Percentiles rank a stretch among this genome's conserved stretches.
Conservation (phyloP, 2,888 invertebrate species). For the Orgyia antiqua region DNA sequence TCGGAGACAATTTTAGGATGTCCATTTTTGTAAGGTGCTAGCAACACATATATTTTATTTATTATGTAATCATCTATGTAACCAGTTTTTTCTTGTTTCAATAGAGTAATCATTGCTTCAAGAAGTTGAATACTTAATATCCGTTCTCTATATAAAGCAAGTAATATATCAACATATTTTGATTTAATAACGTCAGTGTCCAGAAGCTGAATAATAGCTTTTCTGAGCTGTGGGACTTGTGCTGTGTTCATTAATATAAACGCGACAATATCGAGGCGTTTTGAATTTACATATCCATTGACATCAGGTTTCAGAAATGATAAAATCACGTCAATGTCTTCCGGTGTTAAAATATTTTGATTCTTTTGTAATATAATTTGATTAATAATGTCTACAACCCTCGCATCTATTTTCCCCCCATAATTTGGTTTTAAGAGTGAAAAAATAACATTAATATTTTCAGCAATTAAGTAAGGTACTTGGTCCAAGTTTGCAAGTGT, state of each 20-base stretch:
- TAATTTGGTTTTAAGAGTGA: slow-evolving; percentile 10
- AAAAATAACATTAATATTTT: slow-evolving; percentile 7
- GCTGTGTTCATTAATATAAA: slow-evolving; percentile 10
- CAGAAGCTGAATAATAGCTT: slow-evolving; percentile 1
- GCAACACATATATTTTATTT: slow-evolving; percentile 5
- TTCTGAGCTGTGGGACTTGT: slow-evolving; percentile 4
- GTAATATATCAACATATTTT: slow-evolving; percentile 14
- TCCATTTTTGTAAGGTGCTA: slow-evolving; percentile 9
- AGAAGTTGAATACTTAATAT: slow-evolving; percentile 10
- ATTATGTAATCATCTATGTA: slow-evolving; percentile 7
- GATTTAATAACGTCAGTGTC: slow-evolving; percentile 7
- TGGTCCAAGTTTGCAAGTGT: slow-evolving; percentile 1
- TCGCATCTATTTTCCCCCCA: slow-evolving; percentile 7
- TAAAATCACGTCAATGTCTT: slow-evolving; percentile 10
- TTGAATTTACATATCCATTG: slow-evolving; percentile 8
- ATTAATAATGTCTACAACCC: slow-evolving; percentile 13
- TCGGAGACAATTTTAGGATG: slow-evolving; percentile 12
- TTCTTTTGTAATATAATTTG: slow-evolving; percentile 7
- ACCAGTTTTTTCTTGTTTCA: slow-evolving; percentile 11
- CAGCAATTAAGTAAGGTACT: not conserved
- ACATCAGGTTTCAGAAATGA: slow-evolving; percentile 10
- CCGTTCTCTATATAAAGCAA: slow-evolving; percentile 10
- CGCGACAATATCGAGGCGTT: slow-evolving; percentile 12
- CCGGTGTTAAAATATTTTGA: not conserved
- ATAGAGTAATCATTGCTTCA: slow-evolving; percentile 9